Evolutionary conservation across 1,140 invertebrate species (phyloP).

Genomic region (Heterodera schachtii): DNA sequence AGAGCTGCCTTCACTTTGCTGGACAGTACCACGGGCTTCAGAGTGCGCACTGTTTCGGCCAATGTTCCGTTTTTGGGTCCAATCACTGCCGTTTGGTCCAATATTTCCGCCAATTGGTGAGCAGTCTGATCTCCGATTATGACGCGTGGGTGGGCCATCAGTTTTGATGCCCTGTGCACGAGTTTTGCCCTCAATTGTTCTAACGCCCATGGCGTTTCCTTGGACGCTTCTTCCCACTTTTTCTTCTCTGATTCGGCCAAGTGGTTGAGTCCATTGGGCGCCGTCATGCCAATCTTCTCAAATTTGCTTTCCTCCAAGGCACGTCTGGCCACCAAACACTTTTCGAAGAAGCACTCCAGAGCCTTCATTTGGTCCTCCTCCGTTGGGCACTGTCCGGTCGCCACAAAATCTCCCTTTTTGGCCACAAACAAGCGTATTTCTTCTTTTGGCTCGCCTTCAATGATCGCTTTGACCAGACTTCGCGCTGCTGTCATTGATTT

Average conservation of each 20-base stretch:
- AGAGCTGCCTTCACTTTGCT: constrained; percentile 14
- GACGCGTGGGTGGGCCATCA: background rate
- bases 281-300: background rate
- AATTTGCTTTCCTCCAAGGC: background rate
- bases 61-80: constrained; percentile 1
- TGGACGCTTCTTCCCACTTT: background rate
- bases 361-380: constrained; percentile 11
- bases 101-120: background rate
- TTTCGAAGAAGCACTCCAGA: background rate
- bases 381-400: background rate
- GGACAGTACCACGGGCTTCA: constrained; percentile 6
- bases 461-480: background rate
- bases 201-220: background rate
- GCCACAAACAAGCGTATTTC: constrained; percentile 3
- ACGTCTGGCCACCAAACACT: background rate
- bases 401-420: background rate
- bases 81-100: background rate
- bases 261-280: background rate
- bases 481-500: constrained; percentile 7
- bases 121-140: constrained; percentile 16
- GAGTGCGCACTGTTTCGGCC: background rate
- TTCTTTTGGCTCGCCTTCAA: background rate
- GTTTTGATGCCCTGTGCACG: background rate
- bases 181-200: constrained; percentile 8
- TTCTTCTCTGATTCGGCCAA: constrained; percentile 6